A percentile compares a stretch with the other conserved stretches of the same genome.
phyloP scores from a whole-genome alignment of 2,888 invertebrate species.

The Zonitis immaculata region DNA sequence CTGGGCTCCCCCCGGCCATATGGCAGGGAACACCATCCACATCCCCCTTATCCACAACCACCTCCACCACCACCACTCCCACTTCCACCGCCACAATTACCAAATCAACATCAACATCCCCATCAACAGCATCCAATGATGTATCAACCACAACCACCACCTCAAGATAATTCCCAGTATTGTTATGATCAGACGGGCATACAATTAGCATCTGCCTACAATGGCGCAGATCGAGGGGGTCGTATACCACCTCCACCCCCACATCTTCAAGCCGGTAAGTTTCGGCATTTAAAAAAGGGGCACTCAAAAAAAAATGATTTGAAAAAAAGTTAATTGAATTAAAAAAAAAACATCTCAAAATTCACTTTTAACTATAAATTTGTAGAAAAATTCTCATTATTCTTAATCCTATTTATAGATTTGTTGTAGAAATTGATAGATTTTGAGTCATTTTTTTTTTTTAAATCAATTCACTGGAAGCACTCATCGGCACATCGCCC shows the following conservation, averaged over 20 bases:
- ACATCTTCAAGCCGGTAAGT: conserved; percentile 52
- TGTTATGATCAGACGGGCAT: conserved; percentile 57
- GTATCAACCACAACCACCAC: conserved; percentile 40
- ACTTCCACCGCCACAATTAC: conserved; percentile 51
- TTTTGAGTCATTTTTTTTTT: conserved; percentile 22
- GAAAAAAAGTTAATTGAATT: background rate
- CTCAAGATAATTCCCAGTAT: conserved; percentile 53
- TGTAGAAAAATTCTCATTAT: conserved; percentile 15
- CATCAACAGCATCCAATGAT: conserved; percentile 47
- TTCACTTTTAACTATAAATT: conserved; percentile 18
- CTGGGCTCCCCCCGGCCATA: conserved; percentile 56
- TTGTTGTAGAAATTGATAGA: conserved; percentile 13
- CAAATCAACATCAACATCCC: conserved; percentile 52
- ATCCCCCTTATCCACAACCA: conserved; percentile 53
- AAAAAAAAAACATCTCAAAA: background rate
- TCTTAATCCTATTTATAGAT: no score
- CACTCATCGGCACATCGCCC: conserved; percentile 45
- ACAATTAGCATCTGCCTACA: conserved; percentile 43
- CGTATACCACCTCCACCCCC: conserved; percentile 42
- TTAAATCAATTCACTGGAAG: conserved; percentile 32
- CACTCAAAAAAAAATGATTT: conserved; percentile 4
- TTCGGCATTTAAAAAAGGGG: conserved; percentile 26
- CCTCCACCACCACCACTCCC: conserved; percentile 52
- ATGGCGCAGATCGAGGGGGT: conserved; percentile 48
- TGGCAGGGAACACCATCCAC: conserved; percentile 50